phyloP scores from a whole-genome alignment of 2,888 invertebrate species.

The Nomada goodeniana region DNA sequence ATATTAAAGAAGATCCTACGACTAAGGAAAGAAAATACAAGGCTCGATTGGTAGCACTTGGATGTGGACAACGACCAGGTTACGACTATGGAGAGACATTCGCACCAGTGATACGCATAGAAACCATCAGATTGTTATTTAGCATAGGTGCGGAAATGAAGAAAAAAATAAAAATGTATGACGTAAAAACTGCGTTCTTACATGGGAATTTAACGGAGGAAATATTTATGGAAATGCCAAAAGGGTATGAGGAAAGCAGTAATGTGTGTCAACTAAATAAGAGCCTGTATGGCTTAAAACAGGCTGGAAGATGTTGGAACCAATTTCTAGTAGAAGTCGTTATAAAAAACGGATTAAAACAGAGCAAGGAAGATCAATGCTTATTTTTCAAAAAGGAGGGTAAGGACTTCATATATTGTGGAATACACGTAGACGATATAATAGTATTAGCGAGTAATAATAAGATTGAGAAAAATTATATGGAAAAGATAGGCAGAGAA shows the following conservation, averaged over 20 bases:
- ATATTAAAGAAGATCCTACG: neutral
- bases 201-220: neutral
- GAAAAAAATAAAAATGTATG: neutral
- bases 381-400: neutral
- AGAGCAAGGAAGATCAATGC: constrained; percentile 9
- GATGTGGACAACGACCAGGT: constrained; percentile 5
- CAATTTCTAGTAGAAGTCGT: constrained; percentile 4
- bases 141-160: constrained; percentile 1
- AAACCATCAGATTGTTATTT: neutral
- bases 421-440: constrained; percentile 37
- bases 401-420: neutral
- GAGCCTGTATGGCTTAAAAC: constrained; percentile 17
- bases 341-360: neutral
- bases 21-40: neutral
- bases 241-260: neutral
- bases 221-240: constrained; percentile 8
- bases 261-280: constrained; percentile 6
- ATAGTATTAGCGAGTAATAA: neutral
- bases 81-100: constrained; percentile 7
- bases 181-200: constrained; percentile 10
- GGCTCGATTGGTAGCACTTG: constrained; percentile 1
- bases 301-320: constrained; percentile 24
- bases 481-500: neutral
- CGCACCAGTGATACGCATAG: neutral
- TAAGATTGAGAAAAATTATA: constrained; percentile 1